These are phyloP conservation scores for Pycnomerus fuliginosus DNA, from an alignment of 2,888 invertebrate species.

Conservation along the genomic window DNA sequence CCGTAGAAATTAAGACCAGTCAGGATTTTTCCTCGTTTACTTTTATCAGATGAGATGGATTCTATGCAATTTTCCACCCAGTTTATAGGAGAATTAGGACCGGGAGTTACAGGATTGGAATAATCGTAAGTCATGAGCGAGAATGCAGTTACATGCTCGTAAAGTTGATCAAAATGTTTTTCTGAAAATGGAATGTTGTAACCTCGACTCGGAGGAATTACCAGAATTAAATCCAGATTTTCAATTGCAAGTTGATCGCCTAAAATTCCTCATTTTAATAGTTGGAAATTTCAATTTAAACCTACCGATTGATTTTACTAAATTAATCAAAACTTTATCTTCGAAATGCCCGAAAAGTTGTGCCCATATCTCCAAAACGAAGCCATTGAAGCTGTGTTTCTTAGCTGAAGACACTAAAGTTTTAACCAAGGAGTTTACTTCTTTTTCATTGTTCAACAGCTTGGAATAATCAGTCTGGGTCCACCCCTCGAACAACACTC, in stretches of 20 bases:
- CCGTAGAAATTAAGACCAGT: constrained; percentile 94
- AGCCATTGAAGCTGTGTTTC: constrained; percentile 82
- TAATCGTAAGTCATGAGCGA: constrained; percentile 98
- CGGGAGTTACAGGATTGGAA: constrained; percentile 78
- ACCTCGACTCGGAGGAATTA: constrained; percentile 75
- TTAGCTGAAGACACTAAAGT: constrained; percentile 63
- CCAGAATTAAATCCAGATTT: constrained; percentile 68
- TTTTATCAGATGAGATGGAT: constrained; percentile 64
- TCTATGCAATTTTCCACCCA: constrained; percentile 82
- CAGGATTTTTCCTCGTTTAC: constrained; percentile 74
- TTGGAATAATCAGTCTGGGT: constrained; percentile 69
- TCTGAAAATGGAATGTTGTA: constrained; percentile 66
- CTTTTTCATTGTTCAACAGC: constrained; percentile 68
- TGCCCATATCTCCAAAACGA: constrained; percentile 88
- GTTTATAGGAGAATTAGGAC: constrained; percentile 84
- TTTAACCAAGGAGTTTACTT: constrained; percentile 66
- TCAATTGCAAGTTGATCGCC: constrained; percentile 59
- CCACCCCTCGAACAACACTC: constrained; percentile 89
- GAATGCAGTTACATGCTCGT: constrained; percentile 77
- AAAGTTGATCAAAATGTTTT: constrained; percentile 75
- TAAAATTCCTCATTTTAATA: no score
- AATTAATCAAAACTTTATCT: constrained; percentile 58
- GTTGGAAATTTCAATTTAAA: no score
- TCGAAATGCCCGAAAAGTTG: constrained; percentile 71
- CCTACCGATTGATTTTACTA: constrained; percentile 65